Evolutionary conservation across 2,113 vertebrate genomes (phyloP).

Genomic region (Macaca mulatta): DNA sequence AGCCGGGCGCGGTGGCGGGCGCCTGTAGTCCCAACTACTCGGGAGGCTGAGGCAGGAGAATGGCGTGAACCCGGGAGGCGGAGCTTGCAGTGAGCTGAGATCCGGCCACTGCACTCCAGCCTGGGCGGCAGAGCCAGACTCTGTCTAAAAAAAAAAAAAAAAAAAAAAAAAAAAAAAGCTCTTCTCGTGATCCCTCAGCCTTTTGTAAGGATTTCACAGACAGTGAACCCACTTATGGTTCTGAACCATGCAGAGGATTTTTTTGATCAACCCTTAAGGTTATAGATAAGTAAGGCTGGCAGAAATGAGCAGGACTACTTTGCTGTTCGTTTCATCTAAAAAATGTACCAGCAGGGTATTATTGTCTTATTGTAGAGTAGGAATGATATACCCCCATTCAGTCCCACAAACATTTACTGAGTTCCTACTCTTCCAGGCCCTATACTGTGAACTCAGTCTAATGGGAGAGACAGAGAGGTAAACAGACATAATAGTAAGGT

Average conservation of each 20-base stretch:
- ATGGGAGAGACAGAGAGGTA: background rate
- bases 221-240: background rate
- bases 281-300: background rate
- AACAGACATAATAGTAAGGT: background rate
- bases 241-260: background rate
- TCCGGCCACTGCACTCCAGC: no score
- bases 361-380: slow-evolving; percentile 31
- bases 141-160: no score
- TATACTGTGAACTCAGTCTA: background rate
- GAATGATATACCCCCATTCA: background rate
- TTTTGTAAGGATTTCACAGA: background rate
- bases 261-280: background rate
- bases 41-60: no score
- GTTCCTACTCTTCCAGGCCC: background rate
- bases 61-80: no score
- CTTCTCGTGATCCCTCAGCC: background rate
- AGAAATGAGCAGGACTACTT: slow-evolving; percentile 9
- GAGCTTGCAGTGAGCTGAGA: no score
- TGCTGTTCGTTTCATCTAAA: background rate
- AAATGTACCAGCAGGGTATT: background rate
- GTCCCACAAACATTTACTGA: background rate
- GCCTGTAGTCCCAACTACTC: no score
- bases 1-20: no score
- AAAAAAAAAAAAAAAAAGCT: background rate
- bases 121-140: no score